A percentile compares a stretch with the other conserved stretches of the same genome.
These are phyloP conservation scores for Solea solea DNA, from an alignment of 2,113 vertebrate species.

Conservation along the genomic window DNA sequence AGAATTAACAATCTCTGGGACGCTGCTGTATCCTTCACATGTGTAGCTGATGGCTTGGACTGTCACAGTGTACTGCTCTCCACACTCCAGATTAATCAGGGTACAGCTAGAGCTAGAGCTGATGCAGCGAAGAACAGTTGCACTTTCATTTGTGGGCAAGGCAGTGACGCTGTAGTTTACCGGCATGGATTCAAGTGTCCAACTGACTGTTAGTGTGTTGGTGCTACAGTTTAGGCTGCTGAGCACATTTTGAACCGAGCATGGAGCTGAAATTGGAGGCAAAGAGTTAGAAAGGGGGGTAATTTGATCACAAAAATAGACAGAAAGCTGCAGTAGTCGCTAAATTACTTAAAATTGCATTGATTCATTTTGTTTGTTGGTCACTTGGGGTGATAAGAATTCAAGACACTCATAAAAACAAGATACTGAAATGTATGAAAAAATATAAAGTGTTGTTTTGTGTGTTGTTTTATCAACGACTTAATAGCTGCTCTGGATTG, in stretches of 20 bases:
- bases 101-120: constrained; percentile 61
- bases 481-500: too few species aligned
- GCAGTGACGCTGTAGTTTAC: constrained; percentile 74
- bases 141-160: not conserved
- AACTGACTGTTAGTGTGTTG: constrained; percentile 70
- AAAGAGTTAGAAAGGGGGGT: constrained; percentile 3
- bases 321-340: not conserved
- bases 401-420: too few species aligned
- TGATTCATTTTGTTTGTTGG: not conserved
- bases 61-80: constrained; percentile 67
- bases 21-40: constrained; percentile 63
- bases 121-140: constrained; percentile 48
- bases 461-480: too few species aligned
- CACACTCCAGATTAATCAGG: constrained; percentile 65
- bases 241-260: constrained; percentile 63
- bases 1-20: constrained; percentile 45
- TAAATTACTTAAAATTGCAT: not conserved
- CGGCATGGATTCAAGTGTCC: constrained; percentile 49
- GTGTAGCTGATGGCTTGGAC: constrained; percentile 61
- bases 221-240: constrained; percentile 68
- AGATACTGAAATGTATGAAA: too few species aligned
- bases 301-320: not conserved
- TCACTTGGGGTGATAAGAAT: constrained; percentile 1
- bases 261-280: constrained; percentile 73
- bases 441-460: too few species aligned